A percentile compares a stretch with the other conserved stretches of the same genome.
Conservation (phyloP, 2,113 vertebrate genomes). For the Oceanodroma tethys region DNA sequence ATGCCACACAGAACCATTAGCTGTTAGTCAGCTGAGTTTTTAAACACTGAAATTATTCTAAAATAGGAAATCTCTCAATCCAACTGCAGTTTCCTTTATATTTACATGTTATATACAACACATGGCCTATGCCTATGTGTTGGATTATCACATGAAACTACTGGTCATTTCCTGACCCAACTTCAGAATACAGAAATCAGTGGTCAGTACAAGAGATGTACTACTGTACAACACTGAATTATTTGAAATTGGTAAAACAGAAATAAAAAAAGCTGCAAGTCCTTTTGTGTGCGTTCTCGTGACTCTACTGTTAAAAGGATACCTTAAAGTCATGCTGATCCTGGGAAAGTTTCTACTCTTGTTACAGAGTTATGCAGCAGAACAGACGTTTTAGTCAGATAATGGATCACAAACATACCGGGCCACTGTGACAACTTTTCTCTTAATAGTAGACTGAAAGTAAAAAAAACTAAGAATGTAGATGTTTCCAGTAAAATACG, state of each 20-base stretch:
- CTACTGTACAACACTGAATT: neutral
- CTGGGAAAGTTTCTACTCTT: neutral
- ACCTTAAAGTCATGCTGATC: neutral
- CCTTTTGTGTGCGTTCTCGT: neutral
- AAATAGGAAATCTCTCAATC: neutral
- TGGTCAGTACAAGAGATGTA: neutral
- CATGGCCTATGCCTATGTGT: neutral
- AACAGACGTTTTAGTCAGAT: neutral
- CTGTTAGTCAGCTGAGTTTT: neutral
- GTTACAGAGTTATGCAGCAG: neutral
- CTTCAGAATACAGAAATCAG: slow-evolving; percentile 22
- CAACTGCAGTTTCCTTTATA: neutral
- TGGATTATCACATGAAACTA: neutral
- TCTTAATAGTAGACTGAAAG: neutral
- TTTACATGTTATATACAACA: neutral
- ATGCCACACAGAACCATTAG: neutral
- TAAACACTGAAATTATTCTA: neutral
- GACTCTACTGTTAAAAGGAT: neutral
- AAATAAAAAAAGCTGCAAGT: neutral
- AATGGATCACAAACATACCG: neutral
- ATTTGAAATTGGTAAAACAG: neutral
- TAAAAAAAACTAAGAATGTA: neutral
- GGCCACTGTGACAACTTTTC: neutral
- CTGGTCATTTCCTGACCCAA: neutral
- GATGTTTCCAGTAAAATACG: neutral